phyloP scores from a whole-genome alignment of 1,140 invertebrate species.

The Apocrypta bakeri region DNA sequence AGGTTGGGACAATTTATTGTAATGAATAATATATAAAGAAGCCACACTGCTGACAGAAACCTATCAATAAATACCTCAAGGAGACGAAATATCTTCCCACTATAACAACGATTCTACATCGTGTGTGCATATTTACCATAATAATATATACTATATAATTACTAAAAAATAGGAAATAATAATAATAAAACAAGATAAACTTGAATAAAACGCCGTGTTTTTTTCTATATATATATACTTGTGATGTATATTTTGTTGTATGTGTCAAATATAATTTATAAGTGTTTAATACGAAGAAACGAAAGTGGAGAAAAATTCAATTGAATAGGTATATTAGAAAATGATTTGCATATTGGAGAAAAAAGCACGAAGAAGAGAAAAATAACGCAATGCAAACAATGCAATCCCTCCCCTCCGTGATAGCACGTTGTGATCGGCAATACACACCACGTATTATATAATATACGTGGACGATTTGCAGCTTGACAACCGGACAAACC shows the following conservation, averaged over 20 bases:
- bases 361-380: neutral
- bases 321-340: neutral
- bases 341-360: neutral
- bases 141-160: neutral
- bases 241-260: neutral
- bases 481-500: too few relatives aligned
- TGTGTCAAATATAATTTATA: neutral
- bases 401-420: constrained; percentile 2
- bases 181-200: neutral
- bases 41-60: constrained; percentile 5
- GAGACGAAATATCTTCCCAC: constrained; percentile 50
- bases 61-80: constrained; percentile 51
- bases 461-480: neutral
- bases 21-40: neutral
- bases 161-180: too few relatives aligned
- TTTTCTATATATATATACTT: constrained; percentile 1
- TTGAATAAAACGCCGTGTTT: neutral
- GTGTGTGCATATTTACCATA: constrained; percentile 26
- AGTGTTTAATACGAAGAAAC: constrained; percentile 8
- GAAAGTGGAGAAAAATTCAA: neutral
- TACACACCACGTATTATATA: neutral
- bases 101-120: constrained; percentile 51
- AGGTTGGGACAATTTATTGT: neutral
- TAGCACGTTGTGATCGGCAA: neutral
- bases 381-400: constrained; percentile 18